A percentile compares a stretch with the other conserved stretches of the same genome.
These are phyloP conservation scores for Halcyon malimbica DNA, from an alignment of 2,113 vertebrate genomes.

Conservation along the genomic window DNA sequence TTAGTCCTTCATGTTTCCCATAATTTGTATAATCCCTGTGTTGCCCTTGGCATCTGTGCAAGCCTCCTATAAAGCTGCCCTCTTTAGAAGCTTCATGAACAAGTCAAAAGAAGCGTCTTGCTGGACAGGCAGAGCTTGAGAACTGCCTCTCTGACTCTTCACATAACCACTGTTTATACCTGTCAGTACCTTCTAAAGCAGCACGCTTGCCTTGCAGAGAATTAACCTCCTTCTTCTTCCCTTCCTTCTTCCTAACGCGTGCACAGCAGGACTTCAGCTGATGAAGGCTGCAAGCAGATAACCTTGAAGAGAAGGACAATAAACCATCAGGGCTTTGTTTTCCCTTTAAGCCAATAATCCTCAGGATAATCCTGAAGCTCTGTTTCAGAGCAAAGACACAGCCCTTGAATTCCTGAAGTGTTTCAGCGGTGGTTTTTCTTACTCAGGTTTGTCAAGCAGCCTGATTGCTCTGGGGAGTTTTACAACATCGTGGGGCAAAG, in stretches of 20 bases:
- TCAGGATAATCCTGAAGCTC: background rate
- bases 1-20: background rate
- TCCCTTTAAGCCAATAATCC: background rate
- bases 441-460: background rate
- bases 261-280: background rate
- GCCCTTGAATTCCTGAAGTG: background rate
- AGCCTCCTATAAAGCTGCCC: background rate
- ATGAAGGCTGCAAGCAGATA: background rate
- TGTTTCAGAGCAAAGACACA: background rate
- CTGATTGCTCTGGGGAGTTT: background rate
- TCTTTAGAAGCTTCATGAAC: background rate
- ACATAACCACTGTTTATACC: background rate
- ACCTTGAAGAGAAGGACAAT: background rate
- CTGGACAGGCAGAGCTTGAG: background rate
- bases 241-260: background rate
- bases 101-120: background rate
- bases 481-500: background rate
- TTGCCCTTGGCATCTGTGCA: background rate
- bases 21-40: constrained; percentile 11
- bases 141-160: background rate
- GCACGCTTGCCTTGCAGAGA: background rate
- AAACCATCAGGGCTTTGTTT: background rate
- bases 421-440: background rate
- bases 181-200: background rate
- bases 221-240: background rate